Conservation (phyloP, 1,140 invertebrate species). For the Philotrypesis tridentata region DNA sequence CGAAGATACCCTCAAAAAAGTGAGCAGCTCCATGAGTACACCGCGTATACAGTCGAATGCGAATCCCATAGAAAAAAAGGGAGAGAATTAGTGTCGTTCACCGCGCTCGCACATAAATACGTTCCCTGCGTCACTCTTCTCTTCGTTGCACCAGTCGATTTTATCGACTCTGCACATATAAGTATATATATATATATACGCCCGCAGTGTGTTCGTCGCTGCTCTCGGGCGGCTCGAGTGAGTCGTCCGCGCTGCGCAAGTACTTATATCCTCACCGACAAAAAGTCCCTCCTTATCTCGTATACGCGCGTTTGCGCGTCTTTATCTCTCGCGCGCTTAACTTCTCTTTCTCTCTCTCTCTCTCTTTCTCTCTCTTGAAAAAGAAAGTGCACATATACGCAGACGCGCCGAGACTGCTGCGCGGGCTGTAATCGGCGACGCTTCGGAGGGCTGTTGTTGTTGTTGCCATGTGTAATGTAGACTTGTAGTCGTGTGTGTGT, state of each 20-base stretch:
- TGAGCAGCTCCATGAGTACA: too few species aligned
- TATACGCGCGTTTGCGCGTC: neutral
- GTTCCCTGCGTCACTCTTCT: neutral
- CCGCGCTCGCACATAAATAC: neutral
- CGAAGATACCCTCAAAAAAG: too few species aligned
- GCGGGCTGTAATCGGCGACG: neutral
- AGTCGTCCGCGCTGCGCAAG: conserved; percentile 26
- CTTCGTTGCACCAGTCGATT: conserved; percentile 16
- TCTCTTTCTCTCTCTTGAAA: neutral
- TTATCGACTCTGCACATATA: conserved; percentile 24
- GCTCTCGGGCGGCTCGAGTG: neutral
- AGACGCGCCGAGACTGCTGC: neutral
- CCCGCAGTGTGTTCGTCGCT: too few species aligned
- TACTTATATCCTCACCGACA: neutral
- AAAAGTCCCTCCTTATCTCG: conserved; percentile 3
- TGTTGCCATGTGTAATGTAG: neutral
- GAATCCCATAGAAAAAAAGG: too few species aligned
- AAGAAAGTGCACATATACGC: neutral
- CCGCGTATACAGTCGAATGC: too few species aligned
- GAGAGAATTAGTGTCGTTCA: conserved; percentile 12
- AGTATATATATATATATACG: too few species aligned
- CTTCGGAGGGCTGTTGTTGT: neutral
- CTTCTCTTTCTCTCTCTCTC: too few species aligned
- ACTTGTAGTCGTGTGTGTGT: neutral
- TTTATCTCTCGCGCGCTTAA: neutral